Conservation (phyloP, 2,888 invertebrate species). For the Parochlus steinenii region DNA sequence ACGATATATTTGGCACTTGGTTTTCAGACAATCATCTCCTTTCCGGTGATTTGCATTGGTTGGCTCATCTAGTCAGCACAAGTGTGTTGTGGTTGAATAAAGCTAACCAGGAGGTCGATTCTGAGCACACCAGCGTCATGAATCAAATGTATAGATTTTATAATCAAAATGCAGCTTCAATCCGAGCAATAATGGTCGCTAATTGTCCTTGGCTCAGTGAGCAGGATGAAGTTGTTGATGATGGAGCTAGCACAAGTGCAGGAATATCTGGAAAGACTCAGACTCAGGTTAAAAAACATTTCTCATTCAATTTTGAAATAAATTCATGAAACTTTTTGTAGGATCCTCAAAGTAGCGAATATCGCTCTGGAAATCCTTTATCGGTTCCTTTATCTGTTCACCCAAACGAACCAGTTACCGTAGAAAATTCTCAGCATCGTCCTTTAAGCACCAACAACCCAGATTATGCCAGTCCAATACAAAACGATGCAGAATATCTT, state of each 20-base stretch:
- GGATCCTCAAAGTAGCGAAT: too few species aligned
- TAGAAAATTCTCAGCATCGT: too few species aligned
- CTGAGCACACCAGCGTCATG: slow-evolving; percentile 62
- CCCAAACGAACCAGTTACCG: too few species aligned
- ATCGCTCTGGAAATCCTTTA: slow-evolving; percentile 22
- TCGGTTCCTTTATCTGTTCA: too few species aligned
- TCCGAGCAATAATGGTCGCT: slow-evolving; percentile 60
- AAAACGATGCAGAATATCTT: slow-evolving; percentile 45
- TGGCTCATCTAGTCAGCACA: slow-evolving; percentile 54
- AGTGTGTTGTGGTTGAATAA: slow-evolving; percentile 68
- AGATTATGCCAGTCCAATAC: slow-evolving; percentile 39
- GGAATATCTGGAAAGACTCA: too few species aligned
- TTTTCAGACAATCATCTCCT: slow-evolving; percentile 64
- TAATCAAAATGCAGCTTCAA: slow-evolving; percentile 63
- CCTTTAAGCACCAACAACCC: too few species aligned
- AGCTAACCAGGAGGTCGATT: slow-evolving; percentile 62
- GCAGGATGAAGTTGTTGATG: too few species aligned
- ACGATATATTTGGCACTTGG: slow-evolving; percentile 83
- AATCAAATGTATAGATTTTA: slow-evolving; percentile 56
- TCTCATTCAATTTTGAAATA: too few species aligned
- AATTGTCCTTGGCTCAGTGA: slow-evolving; percentile 38
- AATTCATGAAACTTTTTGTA: too few species aligned
- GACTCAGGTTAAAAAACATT: too few species aligned
- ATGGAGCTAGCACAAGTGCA: too few species aligned
- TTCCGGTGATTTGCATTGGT: slow-evolving; percentile 66